Evolutionary conservation across 2,797 vertebrate species (phyloP).

Genomic region (Ciconia nigra): DNA sequence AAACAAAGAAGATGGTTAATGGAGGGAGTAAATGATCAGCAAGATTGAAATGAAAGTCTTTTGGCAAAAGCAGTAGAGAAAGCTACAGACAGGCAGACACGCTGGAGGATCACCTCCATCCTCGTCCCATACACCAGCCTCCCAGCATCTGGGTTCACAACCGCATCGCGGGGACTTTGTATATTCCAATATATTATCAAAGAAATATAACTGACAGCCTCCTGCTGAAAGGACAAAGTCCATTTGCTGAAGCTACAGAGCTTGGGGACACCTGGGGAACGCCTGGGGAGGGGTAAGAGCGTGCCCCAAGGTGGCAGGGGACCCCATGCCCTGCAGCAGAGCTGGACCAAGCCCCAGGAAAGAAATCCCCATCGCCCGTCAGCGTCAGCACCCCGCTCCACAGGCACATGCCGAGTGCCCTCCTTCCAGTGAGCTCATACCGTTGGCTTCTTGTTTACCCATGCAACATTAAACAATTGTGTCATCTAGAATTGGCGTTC

Average conservation of each 20-base stretch:
- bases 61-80: background rate
- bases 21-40: background rate
- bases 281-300: background rate
- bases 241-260: background rate
- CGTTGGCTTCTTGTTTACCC: background rate
- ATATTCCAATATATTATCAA: background rate
- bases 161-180: background rate
- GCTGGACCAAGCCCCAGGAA: background rate
- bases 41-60: background rate
- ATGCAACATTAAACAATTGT: background rate
- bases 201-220: background rate
- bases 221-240: background rate
- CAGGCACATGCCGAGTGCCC: background rate
- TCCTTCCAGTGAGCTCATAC: background rate
- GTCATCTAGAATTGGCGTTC: background rate
- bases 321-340: background rate
- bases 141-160: background rate
- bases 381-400: background rate
- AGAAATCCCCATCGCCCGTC: background rate
- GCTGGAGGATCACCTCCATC: background rate
- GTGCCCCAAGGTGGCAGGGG: background rate
- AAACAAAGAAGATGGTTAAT: background rate
- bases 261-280: background rate
- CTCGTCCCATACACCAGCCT: rapidly evolving
- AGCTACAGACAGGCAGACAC: background rate